phyloP scores from a whole-genome alignment of 2,797 vertebrate genomes.

The Pelobates cultripes region DNA sequence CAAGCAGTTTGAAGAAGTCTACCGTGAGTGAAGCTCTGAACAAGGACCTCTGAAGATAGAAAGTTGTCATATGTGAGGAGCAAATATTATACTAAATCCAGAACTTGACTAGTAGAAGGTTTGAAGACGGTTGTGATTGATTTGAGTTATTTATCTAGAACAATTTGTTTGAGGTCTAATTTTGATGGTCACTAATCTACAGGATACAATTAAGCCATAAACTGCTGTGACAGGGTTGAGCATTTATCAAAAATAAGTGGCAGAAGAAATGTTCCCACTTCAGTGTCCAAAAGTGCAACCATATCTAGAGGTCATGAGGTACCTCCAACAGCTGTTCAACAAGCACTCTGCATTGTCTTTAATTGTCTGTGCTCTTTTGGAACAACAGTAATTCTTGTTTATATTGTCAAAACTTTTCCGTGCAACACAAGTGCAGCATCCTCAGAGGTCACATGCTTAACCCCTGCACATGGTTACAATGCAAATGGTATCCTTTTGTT shows the following conservation, averaged over 20 bases:
- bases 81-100: too few species aligned
- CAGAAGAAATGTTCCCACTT: conserved; percentile 27
- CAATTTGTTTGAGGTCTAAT: conserved; percentile 24
- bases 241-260: conserved; percentile 34
- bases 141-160: not conserved
- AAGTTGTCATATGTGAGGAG: too few species aligned
- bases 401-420: conserved; percentile 79
- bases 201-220: conserved; percentile 21
- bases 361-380: conserved; percentile 85
- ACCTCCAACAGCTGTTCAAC: conserved; percentile 79
- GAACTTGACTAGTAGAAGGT: too few species aligned
- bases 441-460: conserved; percentile 80
- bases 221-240: not conserved
- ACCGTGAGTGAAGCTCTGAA: too few species aligned
- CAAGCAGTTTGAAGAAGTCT: too few species aligned
- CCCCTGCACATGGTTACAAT: conserved; percentile 74
- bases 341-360: conserved; percentile 81
- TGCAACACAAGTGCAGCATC: conserved; percentile 75
- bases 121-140: not conserved
- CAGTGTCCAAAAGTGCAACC: conserved; percentile 59
- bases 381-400: conserved; percentile 82
- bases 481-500: conserved; percentile 77
- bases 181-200: not conserved
- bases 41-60: too few species aligned
- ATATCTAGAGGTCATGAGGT: conserved; percentile 72